Evolutionary conservation across 2,888 invertebrate species (phyloP), one percentile per base, ranked within the genome.

Genomic region (Thymelicus acteon): DNA sequence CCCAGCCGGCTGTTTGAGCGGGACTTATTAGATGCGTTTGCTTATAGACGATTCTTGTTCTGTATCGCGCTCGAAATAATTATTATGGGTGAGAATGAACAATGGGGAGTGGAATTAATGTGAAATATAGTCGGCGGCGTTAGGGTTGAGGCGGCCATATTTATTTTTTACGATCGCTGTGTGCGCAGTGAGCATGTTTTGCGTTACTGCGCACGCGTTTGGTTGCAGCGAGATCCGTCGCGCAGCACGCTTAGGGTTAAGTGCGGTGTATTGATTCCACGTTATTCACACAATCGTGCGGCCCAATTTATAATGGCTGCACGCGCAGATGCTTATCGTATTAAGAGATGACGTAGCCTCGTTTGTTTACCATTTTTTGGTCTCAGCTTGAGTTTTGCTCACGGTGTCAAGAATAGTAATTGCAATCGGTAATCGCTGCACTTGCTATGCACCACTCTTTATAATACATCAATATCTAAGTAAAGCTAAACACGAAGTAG

Each of bases 101-200:
- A 87, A 85, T 84, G 81, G 87, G 86, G 85, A 78, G 82, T 78
- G 80, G 79, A 81, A 81, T 83, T 84, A 85, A 87, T 86, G 84
- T 84, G 80, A 81, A 83, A 82, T 83, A 80, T 82, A 80, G 79
- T 74, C 77, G 77, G 77, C 81, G 81, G 86, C 77, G 81, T 67
- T 78, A 77, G 72, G 73, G 73, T 71, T 75, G 70, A 75, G 75
- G 72, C 61, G 66, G 58, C 71, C 74, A 57, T 68, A 24, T 37
- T 62, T 57, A 57, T 68, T 68, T 68, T 68, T 68, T 54, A 62
- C 47, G 54, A 49, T 48, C 47, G 62, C 70, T 75, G 82, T 81
- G 78, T 87, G 89, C 89, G 89, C 88, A 81, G 77, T 79, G 78
- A 72, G 75, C 73, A 60, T 69, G 75, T 82, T 82, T 82, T 75